These are phyloP conservation scores for Hecatera dysodea DNA, from an alignment of 2,888 invertebrate genomes.

Conservation along the genomic window DNA sequence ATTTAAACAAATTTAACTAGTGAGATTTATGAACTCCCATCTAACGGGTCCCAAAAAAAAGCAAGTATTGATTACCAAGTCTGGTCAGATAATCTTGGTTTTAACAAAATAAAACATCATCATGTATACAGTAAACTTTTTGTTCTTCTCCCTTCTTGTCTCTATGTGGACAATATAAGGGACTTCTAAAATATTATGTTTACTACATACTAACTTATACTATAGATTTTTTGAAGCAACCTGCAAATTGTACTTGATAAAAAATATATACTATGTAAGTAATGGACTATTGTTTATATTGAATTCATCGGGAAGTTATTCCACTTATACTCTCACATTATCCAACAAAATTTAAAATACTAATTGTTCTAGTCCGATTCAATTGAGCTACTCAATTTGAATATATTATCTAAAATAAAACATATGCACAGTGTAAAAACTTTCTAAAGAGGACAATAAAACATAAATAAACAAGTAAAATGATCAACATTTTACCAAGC, in stretches of 20 bases:
- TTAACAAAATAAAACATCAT: constrained; percentile 55
- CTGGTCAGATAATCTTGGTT: constrained; percentile 59
- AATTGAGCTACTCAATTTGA: constrained; percentile 67
- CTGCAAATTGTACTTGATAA: constrained; percentile 86
- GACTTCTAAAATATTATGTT: constrained; percentile 73
- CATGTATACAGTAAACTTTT: constrained; percentile 69
- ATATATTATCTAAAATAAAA: constrained; percentile 69
- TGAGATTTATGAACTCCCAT: constrained; percentile 61
- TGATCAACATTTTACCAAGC: constrained; percentile 73
- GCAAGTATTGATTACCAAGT: constrained; percentile 51
- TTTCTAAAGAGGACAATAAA: constrained; percentile 70
- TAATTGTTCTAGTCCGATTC: constrained; percentile 71
- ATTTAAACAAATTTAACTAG: constrained; percentile 53
- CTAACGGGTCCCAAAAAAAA: constrained; percentile 55
- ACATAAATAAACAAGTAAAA: constrained; percentile 71
- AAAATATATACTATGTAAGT: constrained; percentile 71
- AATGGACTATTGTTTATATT: constrained; percentile 67
- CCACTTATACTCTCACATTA: constrained; percentile 57
- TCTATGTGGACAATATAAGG: constrained; percentile 67
- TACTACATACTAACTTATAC: constrained; percentile 82
- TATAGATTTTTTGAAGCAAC: constrained; percentile 80
- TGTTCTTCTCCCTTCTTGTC: constrained; percentile 76
- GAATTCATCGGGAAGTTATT: constrained; percentile 74
- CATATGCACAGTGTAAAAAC: constrained; percentile 71
- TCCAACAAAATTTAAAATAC: constrained; percentile 69